Conservation (phyloP, 2,888 invertebrate genomes). For the Mesopsocus fuscifrons region DNA sequence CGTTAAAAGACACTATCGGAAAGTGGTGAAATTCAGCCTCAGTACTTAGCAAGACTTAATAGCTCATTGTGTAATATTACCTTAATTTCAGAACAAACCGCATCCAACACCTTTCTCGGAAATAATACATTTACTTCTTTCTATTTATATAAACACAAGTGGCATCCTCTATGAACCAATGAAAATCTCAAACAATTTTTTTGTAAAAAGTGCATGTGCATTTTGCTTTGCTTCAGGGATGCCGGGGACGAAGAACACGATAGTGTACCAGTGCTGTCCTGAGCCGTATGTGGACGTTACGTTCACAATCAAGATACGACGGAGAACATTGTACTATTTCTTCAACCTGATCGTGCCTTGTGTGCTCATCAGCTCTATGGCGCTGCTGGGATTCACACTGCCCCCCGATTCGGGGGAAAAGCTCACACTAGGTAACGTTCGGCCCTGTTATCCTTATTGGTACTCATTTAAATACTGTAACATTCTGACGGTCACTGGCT, state of each 20-base stretch:
- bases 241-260: constrained; percentile 80
- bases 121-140: too few relatives aligned
- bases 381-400: constrained; percentile 90
- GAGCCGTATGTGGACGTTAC: constrained; percentile 91
- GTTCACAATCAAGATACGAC: constrained; percentile 88
- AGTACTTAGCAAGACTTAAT: too few relatives aligned
- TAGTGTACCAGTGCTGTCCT: constrained; percentile 83
- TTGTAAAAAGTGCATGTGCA: too few relatives aligned
- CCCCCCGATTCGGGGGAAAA: constrained; percentile 97
- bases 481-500: too few relatives aligned
- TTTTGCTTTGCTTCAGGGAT: constrained; percentile 61
- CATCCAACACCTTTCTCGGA: too few relatives aligned
- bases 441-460: constrained; percentile 12
- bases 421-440: constrained; percentile 67
- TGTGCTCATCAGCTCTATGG: constrained; percentile 96
- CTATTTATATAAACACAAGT: too few relatives aligned
- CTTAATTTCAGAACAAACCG: too few relatives aligned
- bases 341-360: constrained; percentile 99
- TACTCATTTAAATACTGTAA: constrained; percentile 13
- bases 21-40: too few relatives aligned
- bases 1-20: too few relatives aligned
- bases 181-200: too few relatives aligned
- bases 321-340: constrained; percentile 95
- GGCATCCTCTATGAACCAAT: too few relatives aligned
- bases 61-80: too few relatives aligned